These are phyloP conservation scores for Ferdinandea cuprea DNA, from an alignment of 2,888 invertebrate genomes.

Conservation along the genomic window DNA sequence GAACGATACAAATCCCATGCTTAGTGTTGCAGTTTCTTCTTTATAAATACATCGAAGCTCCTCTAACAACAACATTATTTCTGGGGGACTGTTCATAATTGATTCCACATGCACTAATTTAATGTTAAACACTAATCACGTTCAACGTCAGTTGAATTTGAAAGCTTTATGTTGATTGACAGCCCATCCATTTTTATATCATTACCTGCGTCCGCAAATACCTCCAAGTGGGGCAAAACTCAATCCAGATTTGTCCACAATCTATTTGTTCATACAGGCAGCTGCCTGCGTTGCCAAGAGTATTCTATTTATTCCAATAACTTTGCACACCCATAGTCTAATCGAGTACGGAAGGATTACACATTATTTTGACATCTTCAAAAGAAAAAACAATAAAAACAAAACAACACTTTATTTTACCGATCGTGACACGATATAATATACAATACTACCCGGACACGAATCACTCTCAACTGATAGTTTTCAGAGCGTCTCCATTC, in stretches of 20 bases:
- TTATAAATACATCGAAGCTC: no score
- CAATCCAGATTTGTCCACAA: background rate
- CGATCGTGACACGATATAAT: background rate
- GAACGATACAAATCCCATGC: no score
- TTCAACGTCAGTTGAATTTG: no score
- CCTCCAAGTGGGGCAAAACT: background rate
- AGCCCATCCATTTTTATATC: background rate
- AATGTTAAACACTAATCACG: no score
- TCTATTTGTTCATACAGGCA: background rate
- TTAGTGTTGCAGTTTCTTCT: no score
- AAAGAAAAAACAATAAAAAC: background rate
- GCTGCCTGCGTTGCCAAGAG: background rate
- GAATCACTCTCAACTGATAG: conserved; percentile 53
- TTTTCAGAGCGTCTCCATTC: conserved; percentile 54
- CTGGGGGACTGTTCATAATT: no score
- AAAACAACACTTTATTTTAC: background rate
- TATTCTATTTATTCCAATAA: conserved; percentile 4
- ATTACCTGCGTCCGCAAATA: background rate
- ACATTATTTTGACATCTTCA: conserved; percentile 28
- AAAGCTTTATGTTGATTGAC: no score
- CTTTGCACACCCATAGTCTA: conserved; percentile 16
- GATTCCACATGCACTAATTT: no score
- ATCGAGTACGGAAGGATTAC: conserved; percentile 10
- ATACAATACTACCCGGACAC: conserved; percentile 44
- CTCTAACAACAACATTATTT: no score